Evolutionary conservation across 2,888 invertebrate species (phyloP).

Genomic region (Mesorhabditis spiculigera): DNA sequence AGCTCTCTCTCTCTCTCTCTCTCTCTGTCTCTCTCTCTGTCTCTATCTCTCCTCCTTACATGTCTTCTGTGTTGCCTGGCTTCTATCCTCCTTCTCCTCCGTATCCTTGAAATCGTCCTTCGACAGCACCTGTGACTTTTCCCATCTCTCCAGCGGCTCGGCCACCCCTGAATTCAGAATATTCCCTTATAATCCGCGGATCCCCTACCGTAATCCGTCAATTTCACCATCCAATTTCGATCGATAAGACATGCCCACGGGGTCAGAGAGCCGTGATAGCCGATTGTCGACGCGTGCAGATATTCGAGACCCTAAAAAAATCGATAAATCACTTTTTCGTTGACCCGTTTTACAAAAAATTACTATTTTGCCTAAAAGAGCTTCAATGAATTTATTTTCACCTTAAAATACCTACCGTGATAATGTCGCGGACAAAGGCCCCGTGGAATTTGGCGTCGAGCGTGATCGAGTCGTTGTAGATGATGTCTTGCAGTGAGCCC

Average conservation of each 20-base stretch:
- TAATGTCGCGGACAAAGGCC: conserved; percentile 40
- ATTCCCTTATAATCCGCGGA: neutral
- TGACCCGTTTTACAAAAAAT: neutral
- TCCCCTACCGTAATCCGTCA: conserved; percentile 37
- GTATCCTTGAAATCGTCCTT: conserved; percentile 27
- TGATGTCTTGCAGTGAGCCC: conserved; percentile 31
- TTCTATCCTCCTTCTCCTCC: conserved; percentile 43
- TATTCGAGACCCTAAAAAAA: conserved; percentile 34
- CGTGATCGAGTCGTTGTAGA: conserved; percentile 37
- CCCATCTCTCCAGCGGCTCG: conserved; percentile 54
- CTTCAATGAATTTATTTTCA: neutral
- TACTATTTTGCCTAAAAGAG: neutral
- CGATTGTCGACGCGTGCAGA: conserved; percentile 38
- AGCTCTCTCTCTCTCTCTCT: neutral
- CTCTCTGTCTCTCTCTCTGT: neutral
- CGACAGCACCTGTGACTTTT: conserved; percentile 43
- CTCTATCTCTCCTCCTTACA: conserved; percentile 15
- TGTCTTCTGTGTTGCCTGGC: conserved; percentile 48
- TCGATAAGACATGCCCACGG: conserved; percentile 44
- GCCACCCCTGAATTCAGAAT: conserved; percentile 28
- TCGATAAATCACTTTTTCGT: neutral
- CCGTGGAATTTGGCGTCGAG: conserved; percentile 42
- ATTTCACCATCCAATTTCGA: conserved; percentile 44
- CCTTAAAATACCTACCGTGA: conserved; percentile 21
- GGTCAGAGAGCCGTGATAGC: conserved; percentile 42